A percentile compares a stretch with the other conserved stretches of the same genome.
Conservation (phyloP, 2,113 vertebrate species). For the Cottus gobio region DNA sequence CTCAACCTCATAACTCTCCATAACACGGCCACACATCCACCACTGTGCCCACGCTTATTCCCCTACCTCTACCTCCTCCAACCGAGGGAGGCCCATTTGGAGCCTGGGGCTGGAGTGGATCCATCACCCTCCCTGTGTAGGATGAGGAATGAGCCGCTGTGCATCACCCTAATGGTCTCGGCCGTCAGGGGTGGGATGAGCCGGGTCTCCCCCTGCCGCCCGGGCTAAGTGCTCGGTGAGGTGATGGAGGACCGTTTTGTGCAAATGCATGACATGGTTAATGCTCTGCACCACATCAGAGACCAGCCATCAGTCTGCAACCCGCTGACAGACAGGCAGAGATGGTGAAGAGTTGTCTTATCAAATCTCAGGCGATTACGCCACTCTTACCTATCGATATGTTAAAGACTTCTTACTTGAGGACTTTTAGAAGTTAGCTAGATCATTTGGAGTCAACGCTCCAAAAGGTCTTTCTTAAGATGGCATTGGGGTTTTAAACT, state of each 20-base stretch:
- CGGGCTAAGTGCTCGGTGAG: constrained; percentile 64
- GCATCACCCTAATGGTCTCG: constrained; percentile 77
- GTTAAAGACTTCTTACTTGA: background rate
- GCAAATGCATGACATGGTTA: constrained; percentile 73
- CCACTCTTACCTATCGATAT: constrained; percentile 6
- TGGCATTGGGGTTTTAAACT: background rate
- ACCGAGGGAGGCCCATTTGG: constrained; percentile 45
- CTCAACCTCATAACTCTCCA: constrained; percentile 65
- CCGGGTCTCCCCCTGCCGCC: constrained; percentile 43
- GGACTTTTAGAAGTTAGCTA: constrained; percentile 1
- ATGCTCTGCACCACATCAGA: constrained; percentile 62
- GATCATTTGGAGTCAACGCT: background rate
- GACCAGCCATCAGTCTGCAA: constrained; percentile 54
- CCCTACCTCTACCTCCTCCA: constrained; percentile 5
- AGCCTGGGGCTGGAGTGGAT: constrained; percentile 53
- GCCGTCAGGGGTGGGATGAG: constrained; percentile 65
- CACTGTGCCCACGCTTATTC: background rate
- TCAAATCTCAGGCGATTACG: constrained; percentile 51
- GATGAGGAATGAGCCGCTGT: constrained; percentile 72
- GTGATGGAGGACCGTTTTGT: constrained; percentile 70
- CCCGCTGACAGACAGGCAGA: constrained; percentile 57
- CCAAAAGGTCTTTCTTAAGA: background rate
- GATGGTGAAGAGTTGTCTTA: constrained; percentile 48
- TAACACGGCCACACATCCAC: constrained; percentile 37
- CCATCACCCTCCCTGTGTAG: constrained; percentile 52